Evolutionary conservation across 2,797 vertebrate genomes (phyloP), one percentile per base, ranked within the genome.

Genomic region (Botia kubotai): DNA sequence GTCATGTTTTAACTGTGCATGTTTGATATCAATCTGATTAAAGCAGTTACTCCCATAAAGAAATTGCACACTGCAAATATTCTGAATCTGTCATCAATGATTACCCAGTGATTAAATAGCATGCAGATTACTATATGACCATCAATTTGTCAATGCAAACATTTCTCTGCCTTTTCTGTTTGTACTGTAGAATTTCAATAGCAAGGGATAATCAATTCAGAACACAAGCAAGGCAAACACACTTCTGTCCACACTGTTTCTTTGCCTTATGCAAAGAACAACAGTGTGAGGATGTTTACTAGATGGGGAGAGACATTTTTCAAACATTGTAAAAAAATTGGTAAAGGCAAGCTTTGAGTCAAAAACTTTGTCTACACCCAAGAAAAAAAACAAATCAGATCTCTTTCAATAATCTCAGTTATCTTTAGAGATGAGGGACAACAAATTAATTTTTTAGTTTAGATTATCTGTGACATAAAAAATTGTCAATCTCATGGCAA

Each of bases 1-100:
- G 93, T 93, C 93, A 91, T 91, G 90, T 93, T 94, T 94, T 94
- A 93, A 94, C 92, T 91, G 91, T 88, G 88, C 85, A 87, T 91
- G 92, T 94, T 94, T 66, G 63, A 66, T 66, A 66, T 66, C 63
- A 66, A 39, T 66, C 63, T 66, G 63, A 66, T 66, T 66, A 94
- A 94, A 94, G 92, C 93, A 93, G 94, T 94, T 93, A 89, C 92
- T 90, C 83, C 87, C 87, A 86, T 90, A 92, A 92, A 92, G 87
- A 90, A 89, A 89, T 89, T 89, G 90, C 87, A 79, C 82, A 87
- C 88, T 85, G 89, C 90, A 90, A 91, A 92, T 81, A 91, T 84
- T 84, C 72, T 86, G 83, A 91, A 91, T 90, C 89, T 86, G 88
- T 86, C 86, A 86, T 86, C 86, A 85, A 85, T 69, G 66, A 94